These are phyloP conservation scores for Hirtodrosophila confusa DNA, from an alignment of 2,888 invertebrate species.

Conservation along the genomic window DNA sequence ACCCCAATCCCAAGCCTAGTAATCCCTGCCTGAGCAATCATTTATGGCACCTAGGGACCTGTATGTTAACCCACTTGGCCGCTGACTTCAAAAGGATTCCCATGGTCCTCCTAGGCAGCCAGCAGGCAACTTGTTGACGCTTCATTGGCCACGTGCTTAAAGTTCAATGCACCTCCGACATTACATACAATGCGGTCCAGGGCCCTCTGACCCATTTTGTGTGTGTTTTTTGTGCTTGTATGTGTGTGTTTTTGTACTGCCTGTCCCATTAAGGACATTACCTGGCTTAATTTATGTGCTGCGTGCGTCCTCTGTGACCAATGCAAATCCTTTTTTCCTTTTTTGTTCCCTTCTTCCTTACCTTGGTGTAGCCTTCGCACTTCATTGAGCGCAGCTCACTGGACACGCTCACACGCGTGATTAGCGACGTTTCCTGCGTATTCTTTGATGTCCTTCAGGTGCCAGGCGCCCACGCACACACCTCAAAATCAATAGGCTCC, in stretches of 20 bases:
- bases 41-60: background rate
- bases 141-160: slow-evolving; percentile 71
- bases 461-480: slow-evolving; percentile 24
- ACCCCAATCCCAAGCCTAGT: too few species aligned
- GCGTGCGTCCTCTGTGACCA: slow-evolving; percentile 5
- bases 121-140: slow-evolving; percentile 69
- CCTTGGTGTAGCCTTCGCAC: slow-evolving; percentile 42
- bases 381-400: slow-evolving; percentile 42
- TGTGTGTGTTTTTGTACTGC: slow-evolving; percentile 1
- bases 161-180: slow-evolving; percentile 68
- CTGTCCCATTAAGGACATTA: slow-evolving; percentile 30
- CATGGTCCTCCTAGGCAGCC: background rate
- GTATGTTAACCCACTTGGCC: slow-evolving; percentile 56
- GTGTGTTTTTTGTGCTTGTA: background rate
- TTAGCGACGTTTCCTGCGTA: slow-evolving; percentile 55
- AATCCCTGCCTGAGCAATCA: slow-evolving; percentile 14
- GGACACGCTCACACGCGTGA: slow-evolving; percentile 70
- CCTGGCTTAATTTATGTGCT: slow-evolving; percentile 39
- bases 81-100: slow-evolving; percentile 64
- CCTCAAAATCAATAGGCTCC: slow-evolving; percentile 5
- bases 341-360: background rate
- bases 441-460: slow-evolving; percentile 59
- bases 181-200: slow-evolving; percentile 14
- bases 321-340: slow-evolving; percentile 19
- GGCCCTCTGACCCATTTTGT: slow-evolving; percentile 35